Evolutionary conservation across 1,140 invertebrate species (phyloP).

Genomic region (Drosophila arizonae): DNA sequence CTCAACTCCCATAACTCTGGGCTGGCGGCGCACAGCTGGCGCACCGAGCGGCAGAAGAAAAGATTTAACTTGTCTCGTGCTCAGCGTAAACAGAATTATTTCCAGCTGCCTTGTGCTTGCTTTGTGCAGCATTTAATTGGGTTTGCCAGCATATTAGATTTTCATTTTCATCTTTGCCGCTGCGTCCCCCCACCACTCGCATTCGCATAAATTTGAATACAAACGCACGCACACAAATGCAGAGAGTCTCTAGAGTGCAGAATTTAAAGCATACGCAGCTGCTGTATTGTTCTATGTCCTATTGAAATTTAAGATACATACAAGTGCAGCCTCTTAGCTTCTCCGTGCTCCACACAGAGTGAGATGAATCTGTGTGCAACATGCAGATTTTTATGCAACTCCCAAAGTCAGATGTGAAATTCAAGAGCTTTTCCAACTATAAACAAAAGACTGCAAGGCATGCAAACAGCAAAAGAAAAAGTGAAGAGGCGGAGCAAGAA

Average conservation of each 20-base stretch:
- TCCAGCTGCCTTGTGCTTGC: slow-evolving; percentile 53
- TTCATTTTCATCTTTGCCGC: slow-evolving; percentile 31
- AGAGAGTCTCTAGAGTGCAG: background rate
- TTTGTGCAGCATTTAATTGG: slow-evolving; percentile 71
- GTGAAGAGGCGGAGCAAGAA: no score
- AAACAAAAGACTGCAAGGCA: slow-evolving; percentile 25
- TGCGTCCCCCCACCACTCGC: background rate
- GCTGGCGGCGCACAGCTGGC: slow-evolving; percentile 27
- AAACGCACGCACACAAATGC: background rate
- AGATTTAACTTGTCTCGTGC: slow-evolving; percentile 74
- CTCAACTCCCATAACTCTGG: background rate
- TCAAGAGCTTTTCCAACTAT: slow-evolving; percentile 15
- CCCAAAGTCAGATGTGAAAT: slow-evolving; percentile 43
- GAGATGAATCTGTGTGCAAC: slow-evolving; percentile 6
- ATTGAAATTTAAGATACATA: slow-evolving; percentile 5
- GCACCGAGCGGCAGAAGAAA: slow-evolving; percentile 22
- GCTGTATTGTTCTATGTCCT: background rate
- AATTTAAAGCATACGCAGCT: slow-evolving; percentile 5
- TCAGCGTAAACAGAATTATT: slow-evolving; percentile 68
- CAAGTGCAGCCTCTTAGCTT: background rate
- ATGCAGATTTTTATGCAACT: slow-evolving; percentile 21
- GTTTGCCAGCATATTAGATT: slow-evolving; percentile 79
- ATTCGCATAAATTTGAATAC: slow-evolving; percentile 23
- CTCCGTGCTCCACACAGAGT: background rate
- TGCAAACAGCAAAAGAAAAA: slow-evolving; percentile 8